Evolutionary conservation across 1,140 invertebrate species (phyloP).

Genomic region (Bombus vancouverensis): DNA sequence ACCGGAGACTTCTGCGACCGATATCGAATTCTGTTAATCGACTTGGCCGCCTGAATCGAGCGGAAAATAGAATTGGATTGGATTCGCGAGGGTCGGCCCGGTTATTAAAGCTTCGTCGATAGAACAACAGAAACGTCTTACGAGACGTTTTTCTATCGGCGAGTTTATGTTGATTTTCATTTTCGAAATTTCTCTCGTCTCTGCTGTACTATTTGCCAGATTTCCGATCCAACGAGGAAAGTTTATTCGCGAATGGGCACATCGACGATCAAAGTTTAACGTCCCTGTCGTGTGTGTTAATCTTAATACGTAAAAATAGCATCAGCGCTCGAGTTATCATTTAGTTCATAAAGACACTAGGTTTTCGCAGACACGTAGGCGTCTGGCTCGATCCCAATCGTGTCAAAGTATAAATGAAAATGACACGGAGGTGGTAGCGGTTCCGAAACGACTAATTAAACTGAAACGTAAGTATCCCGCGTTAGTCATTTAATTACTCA

Average conservation of each 20-base stretch:
- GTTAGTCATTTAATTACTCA: background rate
- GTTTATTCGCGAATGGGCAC: background rate
- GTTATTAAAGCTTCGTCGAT: background rate
- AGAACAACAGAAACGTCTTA: background rate
- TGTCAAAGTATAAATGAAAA: constrained; percentile 52
- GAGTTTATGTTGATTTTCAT: background rate
- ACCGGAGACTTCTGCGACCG: background rate
- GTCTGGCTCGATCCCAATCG: constrained; percentile 47
- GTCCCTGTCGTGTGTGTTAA: no score
- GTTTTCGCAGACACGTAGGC: constrained; percentile 45
- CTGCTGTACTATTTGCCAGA: background rate
- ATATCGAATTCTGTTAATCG: constrained; percentile 4
- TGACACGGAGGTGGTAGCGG: background rate
- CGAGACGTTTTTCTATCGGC: background rate
- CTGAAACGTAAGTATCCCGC: background rate
- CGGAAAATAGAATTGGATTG: background rate
- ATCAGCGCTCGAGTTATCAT: constrained; percentile 15
- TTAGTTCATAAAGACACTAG: constrained; percentile 13
- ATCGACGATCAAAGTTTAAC: no score
- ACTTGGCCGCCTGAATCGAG: background rate
- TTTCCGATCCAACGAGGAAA: background rate
- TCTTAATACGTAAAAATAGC: constrained; percentile 33
- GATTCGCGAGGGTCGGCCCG: background rate
- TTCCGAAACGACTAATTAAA: constrained; percentile 17
- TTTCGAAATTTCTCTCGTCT: background rate